Evolutionary conservation across 2,888 invertebrate genomes (phyloP), one percentile per base, ranked within the genome.

Genomic region (Allygus modestus): DNA sequence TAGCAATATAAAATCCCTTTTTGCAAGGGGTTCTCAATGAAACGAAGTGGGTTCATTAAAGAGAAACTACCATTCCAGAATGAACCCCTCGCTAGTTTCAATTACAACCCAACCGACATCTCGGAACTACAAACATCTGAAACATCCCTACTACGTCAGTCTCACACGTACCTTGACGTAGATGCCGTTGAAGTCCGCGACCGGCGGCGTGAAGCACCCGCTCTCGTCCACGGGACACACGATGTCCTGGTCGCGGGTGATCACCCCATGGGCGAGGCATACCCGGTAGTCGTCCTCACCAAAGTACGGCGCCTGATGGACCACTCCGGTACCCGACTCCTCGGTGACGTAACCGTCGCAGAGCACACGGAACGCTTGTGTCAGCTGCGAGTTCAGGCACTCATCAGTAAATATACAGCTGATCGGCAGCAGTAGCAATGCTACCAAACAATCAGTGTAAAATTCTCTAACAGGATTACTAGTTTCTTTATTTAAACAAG

Each of bases 261-360:
- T 97, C 26, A 99, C 91, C 7, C 97, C 88, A 87, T 93, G 91
- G 23, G 90, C 90, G 65, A 94, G 88, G 87, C 93, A 93, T 12
- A 93, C 92, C 81, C 98, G 93, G 91, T 96, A 97, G 95, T 99
- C 99, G 90, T 99, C 99, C 92, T 99, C 99, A 88, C 99, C 99
- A 92, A 99, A 99, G 91, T 99, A 99, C 9, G 99, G 98, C 0
- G 99, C 97, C 91, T 99, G 98, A 90, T 99, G 99, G 28, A 99
- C 99, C 87, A 99, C 93, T 28, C 99, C 99, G 15, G 99, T 99
- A 91, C 99, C 99, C 86, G 97, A 96, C 88, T 99, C 99, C 85
- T 97, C 95, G 0, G 98, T 98, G 0, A 99, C 99, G 91, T 99
- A 99, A 9, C 92, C 93, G 91, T 99, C 99, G 83, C 93, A 94